Evolutionary conservation across 2,797 vertebrate genomes (phyloP).

Genomic region (Ataeniobius toweri): DNA sequence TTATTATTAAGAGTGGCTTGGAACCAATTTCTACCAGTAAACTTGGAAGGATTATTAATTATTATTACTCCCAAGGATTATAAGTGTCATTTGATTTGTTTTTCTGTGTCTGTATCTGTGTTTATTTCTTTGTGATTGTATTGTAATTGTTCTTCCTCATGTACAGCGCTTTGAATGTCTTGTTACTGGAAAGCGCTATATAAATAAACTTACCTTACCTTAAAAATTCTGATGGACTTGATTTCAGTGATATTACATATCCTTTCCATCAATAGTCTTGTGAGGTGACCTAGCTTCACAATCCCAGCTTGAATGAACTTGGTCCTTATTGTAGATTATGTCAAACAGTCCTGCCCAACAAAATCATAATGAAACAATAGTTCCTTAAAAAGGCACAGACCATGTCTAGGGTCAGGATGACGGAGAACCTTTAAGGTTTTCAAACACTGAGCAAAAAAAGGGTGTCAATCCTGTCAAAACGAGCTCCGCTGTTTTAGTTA

Average conservation of each 20-base stretch:
- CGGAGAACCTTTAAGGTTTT: neutral
- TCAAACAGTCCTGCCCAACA: neutral
- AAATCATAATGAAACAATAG: neutral
- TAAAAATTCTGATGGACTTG: neutral
- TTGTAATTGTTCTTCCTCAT: no score
- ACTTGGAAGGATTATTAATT: no score
- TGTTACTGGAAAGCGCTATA: no score
- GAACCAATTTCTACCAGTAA: no score
- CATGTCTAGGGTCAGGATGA: neutral
- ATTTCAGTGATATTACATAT: neutral
- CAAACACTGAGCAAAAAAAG: neutral
- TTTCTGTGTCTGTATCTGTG: no score
- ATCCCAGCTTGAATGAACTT: neutral
- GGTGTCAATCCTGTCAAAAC: neutral
- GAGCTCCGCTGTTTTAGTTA: no score
- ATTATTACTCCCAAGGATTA: no score
- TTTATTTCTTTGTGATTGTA: no score
- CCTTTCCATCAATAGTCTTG: neutral
- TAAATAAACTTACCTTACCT: no score
- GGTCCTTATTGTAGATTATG: neutral
- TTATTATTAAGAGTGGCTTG: no score
- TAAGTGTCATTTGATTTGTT: no score
- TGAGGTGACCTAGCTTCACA: neutral
- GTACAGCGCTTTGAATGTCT: no score
- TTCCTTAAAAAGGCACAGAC: neutral